Evolutionary conservation across 2,797 vertebrate species (phyloP).

Genomic region (Cuniculus paca): DNA sequence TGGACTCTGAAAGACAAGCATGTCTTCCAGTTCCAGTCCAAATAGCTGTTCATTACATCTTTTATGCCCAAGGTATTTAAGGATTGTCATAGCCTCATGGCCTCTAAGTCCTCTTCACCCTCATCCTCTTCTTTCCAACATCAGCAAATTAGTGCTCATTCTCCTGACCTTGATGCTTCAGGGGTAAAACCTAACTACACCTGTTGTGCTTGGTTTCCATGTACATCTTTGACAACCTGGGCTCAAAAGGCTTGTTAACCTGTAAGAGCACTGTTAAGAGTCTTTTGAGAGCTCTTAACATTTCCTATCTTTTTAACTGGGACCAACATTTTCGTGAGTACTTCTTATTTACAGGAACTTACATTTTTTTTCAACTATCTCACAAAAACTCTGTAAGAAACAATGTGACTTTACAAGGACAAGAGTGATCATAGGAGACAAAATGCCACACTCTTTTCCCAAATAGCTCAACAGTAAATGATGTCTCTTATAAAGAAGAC

Average conservation of each 20-base stretch:
- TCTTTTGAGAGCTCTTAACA: conserved; percentile 20
- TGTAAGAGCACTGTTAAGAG: background rate
- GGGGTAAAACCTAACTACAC: background rate
- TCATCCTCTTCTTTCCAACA: background rate
- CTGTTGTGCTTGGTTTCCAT: background rate
- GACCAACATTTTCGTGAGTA: background rate
- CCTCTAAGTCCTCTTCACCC: background rate
- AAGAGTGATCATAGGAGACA: conserved; percentile 55
- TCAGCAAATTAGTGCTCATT: background rate
- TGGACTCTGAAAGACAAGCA: background rate
- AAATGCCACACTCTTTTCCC: conserved; percentile 79
- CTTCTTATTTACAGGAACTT: background rate
- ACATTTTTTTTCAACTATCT: conserved; percentile 49
- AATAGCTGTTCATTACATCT: background rate
- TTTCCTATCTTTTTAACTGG: conserved; percentile 19
- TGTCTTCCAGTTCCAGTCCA: background rate
- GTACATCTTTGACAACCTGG: background rate
- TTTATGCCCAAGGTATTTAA: background rate
- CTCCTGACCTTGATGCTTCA: background rate
- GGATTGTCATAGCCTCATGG: background rate
- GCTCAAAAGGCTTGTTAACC: background rate
- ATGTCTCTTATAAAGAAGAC: background rate
- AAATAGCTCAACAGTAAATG: background rate
- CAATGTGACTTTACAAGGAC: conserved; percentile 73
- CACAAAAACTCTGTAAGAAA: conserved; percentile 45